Base-by-base conservation (phyloP, 2,888 invertebrate species). In the Chloromyia formosa region DNA sequence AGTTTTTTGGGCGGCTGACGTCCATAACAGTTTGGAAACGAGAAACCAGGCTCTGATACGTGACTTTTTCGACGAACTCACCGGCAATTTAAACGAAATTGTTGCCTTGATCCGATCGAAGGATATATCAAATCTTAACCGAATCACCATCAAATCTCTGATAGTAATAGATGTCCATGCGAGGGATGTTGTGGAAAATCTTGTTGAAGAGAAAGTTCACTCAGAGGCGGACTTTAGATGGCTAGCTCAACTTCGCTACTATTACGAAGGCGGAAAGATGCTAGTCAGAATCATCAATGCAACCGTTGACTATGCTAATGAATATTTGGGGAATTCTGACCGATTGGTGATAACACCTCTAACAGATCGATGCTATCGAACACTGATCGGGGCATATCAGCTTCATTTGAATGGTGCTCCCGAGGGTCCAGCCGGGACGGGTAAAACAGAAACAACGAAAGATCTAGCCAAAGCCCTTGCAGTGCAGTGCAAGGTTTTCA, bases 381-480 rank as follows among this genome's bases (percentile, higher is more conserved):
- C 92, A 0, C 82, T 93, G 74, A 88, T 93, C 61, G 90, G 90
- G 0, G 92, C 92, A 0, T 92, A 90, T 82, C 90, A 91, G 76
- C 83, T 92, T 49, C 90, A 92, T 81, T 83, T 92, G 75, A 91
- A 92, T 80, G 92, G 92, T 0, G 90, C 90, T 0, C 90, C 90
- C 0, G 90, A 91, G 80, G 91, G 90, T 0, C 95, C 95, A 0
- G 93, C 94, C 0, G 94, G 95, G 0, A 95, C 95, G 0, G 95
- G 95, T 0, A 95, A 95, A 86, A 95, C 95, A 0, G 95, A 95
- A 87, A 94, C 95, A 18, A 94, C 94, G 0, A 97, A 97, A 86
- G 96, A 97, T 86, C 87, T 97, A 78, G 95, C 95, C 4, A 95
- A 96, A 85, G 96, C 96, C 0, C 82, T 97, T 66, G 97, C 96